Evolutionary conservation across 1,140 invertebrate species (phyloP).

Genomic region (Lordiphosa mommai): DNA sequence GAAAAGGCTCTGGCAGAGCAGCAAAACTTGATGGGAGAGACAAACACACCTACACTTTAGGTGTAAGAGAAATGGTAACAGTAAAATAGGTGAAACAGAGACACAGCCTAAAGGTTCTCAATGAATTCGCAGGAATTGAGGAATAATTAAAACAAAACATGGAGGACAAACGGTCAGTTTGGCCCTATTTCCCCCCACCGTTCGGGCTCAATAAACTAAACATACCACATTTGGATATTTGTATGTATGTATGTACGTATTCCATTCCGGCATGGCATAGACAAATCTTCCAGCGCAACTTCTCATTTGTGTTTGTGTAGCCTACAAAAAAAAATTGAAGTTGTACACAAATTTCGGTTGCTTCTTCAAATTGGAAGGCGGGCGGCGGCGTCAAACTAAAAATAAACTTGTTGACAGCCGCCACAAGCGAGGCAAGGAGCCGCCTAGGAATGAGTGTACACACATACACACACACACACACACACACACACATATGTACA

Average conservation of each 20-base stretch:
- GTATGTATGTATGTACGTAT: not conserved
- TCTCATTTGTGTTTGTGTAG: constrained; percentile 8
- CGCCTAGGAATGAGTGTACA: not conserved
- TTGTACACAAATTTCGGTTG: constrained; percentile 8
- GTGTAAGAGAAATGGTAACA: too few relatives aligned
- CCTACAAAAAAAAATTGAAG: constrained; percentile 21
- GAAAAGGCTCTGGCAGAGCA: too few relatives aligned
- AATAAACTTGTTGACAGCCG: constrained; percentile 75
- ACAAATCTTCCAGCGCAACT: constrained; percentile 8
- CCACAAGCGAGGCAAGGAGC: constrained; percentile 35
- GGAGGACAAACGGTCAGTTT: too few relatives aligned
- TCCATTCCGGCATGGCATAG: constrained; percentile 7
- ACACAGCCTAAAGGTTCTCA: too few relatives aligned
- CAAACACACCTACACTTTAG: too few relatives aligned
- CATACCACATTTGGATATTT: constrained; percentile 1
- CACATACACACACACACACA: constrained; percentile 16
- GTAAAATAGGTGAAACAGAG: too few relatives aligned
- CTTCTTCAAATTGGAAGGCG: constrained; percentile 2
- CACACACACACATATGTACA: constrained; percentile 10
- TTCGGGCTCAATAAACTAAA: not conserved
- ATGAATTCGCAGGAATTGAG: too few relatives aligned
- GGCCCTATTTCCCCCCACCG: too few relatives aligned
- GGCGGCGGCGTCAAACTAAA: constrained; percentile 35
- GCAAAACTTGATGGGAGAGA: too few relatives aligned
- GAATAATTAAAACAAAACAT: too few relatives aligned